Percentiles rank a stretch among this genome's conserved stretches.
Evolutionary conservation across 1,140 invertebrate species (phyloP).

Genomic region (Arctopsyche grandis): DNA sequence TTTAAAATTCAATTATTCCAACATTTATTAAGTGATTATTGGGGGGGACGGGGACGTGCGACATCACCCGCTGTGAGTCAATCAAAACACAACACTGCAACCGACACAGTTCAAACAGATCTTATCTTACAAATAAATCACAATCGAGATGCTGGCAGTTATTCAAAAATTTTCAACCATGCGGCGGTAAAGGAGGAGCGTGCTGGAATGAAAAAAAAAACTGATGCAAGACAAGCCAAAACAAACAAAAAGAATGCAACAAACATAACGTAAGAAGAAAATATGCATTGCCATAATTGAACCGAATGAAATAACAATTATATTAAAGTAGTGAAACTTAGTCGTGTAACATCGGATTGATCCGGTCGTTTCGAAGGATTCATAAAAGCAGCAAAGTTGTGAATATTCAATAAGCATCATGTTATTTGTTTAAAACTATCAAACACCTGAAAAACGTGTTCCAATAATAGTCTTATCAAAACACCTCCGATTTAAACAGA

Average conservation of each 20-base stretch:
- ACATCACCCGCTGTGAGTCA: no score
- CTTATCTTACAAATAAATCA: slow-evolving; percentile 9
- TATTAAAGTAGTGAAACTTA: neutral
- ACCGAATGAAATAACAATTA: neutral
- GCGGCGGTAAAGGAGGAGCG: slow-evolving; percentile 49
- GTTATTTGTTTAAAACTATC: no score
- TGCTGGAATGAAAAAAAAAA: slow-evolving; percentile 54
- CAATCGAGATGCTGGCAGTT: slow-evolving; percentile 24
- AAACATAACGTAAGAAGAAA: slow-evolving; percentile 19
- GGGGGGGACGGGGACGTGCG: no score
- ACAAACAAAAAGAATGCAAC: slow-evolving; percentile 42
- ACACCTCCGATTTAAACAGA: no score
- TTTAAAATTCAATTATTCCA: neutral
- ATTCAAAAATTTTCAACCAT: slow-evolving; percentile 52
- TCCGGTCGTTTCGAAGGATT: no score
- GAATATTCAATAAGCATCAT: no score
- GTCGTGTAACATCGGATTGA: neutral
- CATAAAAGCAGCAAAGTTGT: no score
- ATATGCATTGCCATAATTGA: neutral
- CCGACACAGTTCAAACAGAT: neutral
- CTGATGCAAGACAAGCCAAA: slow-evolving; percentile 47
- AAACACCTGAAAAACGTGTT: no score
- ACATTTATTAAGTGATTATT: slow-evolving; percentile 1
- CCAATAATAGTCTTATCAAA: no score
- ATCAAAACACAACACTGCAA: neutral